Conservation (phyloP, 2,888 invertebrate species). For the Eudasyphora cyanicolor region DNA sequence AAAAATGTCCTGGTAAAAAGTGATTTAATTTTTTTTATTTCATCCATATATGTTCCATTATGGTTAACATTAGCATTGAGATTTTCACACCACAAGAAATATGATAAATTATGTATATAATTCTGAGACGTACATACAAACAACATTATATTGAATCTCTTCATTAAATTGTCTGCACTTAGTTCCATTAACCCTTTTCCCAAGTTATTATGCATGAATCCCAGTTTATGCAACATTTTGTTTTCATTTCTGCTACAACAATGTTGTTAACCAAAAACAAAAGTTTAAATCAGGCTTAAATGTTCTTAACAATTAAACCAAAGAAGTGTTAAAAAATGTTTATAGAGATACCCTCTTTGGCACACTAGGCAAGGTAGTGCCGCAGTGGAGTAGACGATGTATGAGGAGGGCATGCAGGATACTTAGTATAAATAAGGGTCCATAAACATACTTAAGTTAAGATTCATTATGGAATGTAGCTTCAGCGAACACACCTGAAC, state of each 20-base stretch:
- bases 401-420: neutral
- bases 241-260: neutral
- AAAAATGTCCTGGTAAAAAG: no score
- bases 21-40: no score
- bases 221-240: neutral
- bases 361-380: neutral
- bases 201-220: neutral
- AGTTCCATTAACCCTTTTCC: neutral
- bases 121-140: no score
- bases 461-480: slow-evolving; percentile 34
- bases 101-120: no score
- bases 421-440: slow-evolving; percentile 36
- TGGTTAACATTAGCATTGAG: no score
- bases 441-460: slow-evolving; percentile 48
- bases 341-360: slow-evolving; percentile 10
- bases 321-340: slow-evolving; percentile 20
- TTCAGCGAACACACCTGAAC: slow-evolving; percentile 44
- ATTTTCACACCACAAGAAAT: no score
- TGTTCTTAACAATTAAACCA: slow-evolving; percentile 40
- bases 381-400: neutral
- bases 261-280: slow-evolving; percentile 9
- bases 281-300: slow-evolving; percentile 43
- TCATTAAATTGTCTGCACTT: neutral
- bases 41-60: no score
- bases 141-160: no score